Base-by-base conservation (phyloP, 2,797 vertebrate species). In the Alosa sapidissima region DNA sequence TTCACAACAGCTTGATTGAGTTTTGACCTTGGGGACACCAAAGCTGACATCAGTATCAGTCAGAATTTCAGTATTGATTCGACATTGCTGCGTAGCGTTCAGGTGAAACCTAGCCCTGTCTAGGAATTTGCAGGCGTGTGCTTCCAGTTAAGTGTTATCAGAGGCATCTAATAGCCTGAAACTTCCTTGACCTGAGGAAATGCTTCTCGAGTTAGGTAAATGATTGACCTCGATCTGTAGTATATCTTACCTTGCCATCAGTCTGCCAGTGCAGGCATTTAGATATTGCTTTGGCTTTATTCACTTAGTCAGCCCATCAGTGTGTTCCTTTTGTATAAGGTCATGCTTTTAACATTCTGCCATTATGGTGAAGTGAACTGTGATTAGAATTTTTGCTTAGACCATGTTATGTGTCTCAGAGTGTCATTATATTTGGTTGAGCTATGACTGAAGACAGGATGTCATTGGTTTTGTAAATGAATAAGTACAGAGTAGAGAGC, bases 271-370 rank as follows among this genome's bases (percentile, higher is more conserved):
- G 45, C 14, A 78, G 72, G 36, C 16, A 7, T 47, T 78, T 21
- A 72, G 65, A 36, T 36, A 14, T 78, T 41, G 72, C 45, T 78
- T 78, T 72, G 60, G 24, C n/a, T 65, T 65, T 65, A 28, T n/a
- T 65, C 6, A 65, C n/a, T 28, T 65, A 8, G 24, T 6, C 60
- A 51, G 49, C 11, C 8, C 49, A 51, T 10, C 60, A 24, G 8
- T 65, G 60, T 33, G 41, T 7, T 65, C n/a, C 60, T 65, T 65
- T 65, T 65, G n/a, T 28, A 28, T 9, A 9, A 65, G 24, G 60
- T 11, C 60, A 62, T 62, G 60, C 24, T 7, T 24, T 6, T 65
- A n/a, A 65, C 10, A 65, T 9, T 65, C 60, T 24, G 60, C 24
- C 24, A 8, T 65, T 28, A 8, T 65, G 60, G n/a, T 21, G 24